phyloP scores from a whole-genome alignment of 2,113 vertebrate species.

The Sakesphorus luctuosus region DNA sequence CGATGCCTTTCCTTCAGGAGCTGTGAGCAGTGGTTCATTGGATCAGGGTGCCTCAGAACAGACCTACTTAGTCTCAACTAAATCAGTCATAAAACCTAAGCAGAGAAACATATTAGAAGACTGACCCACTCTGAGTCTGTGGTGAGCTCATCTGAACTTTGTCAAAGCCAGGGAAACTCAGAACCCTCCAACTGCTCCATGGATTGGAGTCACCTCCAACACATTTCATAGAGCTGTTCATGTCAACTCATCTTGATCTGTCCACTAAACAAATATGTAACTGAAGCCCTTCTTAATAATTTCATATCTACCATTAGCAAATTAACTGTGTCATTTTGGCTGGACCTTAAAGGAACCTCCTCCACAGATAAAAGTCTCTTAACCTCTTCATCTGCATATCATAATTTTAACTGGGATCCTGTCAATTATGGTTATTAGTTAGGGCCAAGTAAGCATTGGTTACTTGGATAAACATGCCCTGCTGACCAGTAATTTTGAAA shows the following conservation, averaged over 20 bases:
- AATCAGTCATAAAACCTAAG: neutral
- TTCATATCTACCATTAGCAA: neutral
- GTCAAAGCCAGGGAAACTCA: neutral
- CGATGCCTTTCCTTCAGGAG: neutral
- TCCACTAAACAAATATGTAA: neutral
- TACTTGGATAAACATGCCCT: neutral
- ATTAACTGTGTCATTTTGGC: neutral
- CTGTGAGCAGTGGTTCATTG: neutral
- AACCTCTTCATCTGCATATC: neutral
- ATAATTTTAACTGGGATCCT: neutral
- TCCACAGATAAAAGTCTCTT: neutral
- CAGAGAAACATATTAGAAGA: neutral
- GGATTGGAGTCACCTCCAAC: neutral
- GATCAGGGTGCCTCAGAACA: neutral
- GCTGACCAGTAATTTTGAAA: neutral
- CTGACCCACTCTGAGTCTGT: neutral
- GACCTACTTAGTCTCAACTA: neutral
- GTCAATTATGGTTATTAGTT: neutral
- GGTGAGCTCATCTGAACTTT: neutral
- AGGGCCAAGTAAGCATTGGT: neutral
- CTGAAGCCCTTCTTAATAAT: neutral
- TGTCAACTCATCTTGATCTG: neutral
- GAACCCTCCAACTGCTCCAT: neutral
- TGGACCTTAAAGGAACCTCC: neutral
- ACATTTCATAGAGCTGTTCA: neutral